Conservation (phyloP, 2,888 invertebrate genomes). For the Pharmacophagus antenor region DNA sequence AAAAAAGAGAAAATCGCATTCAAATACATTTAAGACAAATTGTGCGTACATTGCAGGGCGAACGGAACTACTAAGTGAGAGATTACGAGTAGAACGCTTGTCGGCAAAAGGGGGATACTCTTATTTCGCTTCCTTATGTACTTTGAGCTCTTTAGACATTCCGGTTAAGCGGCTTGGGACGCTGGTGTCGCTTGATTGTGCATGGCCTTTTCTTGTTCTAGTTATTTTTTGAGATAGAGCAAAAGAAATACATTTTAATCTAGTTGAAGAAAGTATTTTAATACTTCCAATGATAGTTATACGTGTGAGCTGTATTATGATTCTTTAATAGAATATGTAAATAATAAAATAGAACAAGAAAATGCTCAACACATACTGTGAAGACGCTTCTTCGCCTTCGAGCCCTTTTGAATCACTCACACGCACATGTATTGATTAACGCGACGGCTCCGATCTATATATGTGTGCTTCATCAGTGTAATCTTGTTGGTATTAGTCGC, state of each 20-base stretch:
- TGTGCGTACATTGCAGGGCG: constrained; percentile 82
- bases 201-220: constrained; percentile 71
- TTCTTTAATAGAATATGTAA: background rate
- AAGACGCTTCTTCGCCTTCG: constrained; percentile 47
- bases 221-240: constrained; percentile 45
- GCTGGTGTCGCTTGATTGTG: constrained; percentile 57
- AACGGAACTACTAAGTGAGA: constrained; percentile 81
- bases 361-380: constrained; percentile 49
- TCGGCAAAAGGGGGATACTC: constrained; percentile 69
- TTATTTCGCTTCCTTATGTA: constrained; percentile 74
- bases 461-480: constrained; percentile 70
- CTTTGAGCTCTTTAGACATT: constrained; percentile 73
- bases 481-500: constrained; percentile 47
- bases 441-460: constrained; percentile 77
- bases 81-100: constrained; percentile 80
- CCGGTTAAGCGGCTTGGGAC: constrained; percentile 70
- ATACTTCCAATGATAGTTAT: background rate
- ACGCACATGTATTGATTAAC: constrained; percentile 85
- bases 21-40: constrained; percentile 81
- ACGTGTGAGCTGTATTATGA: too few relatives aligned
- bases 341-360: constrained; percentile 43
- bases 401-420: constrained; percentile 79
- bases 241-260: constrained; percentile 51
- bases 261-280: background rate
- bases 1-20: constrained; percentile 82